Percentiles rank a stretch among this genome's conserved stretches.
Evolutionary conservation across 2,888 invertebrate species (phyloP).

Genomic region (Anoplius nigerrimus): DNA sequence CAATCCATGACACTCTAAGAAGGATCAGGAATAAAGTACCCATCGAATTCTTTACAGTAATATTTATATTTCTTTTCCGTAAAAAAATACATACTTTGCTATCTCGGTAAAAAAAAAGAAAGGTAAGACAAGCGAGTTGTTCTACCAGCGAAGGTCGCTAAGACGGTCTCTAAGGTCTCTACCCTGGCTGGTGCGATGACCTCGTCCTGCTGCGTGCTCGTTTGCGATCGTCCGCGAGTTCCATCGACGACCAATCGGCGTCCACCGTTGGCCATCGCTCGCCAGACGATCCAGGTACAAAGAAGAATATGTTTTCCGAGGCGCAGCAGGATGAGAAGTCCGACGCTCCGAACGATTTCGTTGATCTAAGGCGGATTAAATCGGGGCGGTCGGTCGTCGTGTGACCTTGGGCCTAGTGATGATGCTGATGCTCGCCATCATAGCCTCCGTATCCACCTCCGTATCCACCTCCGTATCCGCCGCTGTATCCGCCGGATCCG

Average conservation of each 20-base stretch:
- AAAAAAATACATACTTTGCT: slow-evolving; percentile 71
- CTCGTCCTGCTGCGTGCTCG: slow-evolving; percentile 26
- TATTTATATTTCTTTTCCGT: slow-evolving; percentile 59
- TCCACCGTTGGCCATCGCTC: no score
- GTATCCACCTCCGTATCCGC: slow-evolving; percentile 19
- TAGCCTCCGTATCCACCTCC: slow-evolving; percentile 3
- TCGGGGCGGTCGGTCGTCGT: slow-evolving; percentile 14
- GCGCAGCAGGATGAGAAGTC: slow-evolving; percentile 34
- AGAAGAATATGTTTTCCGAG: slow-evolving; percentile 19
- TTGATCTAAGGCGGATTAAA: slow-evolving; percentile 4
- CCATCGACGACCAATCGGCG: no score
- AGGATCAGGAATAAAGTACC: neutral
- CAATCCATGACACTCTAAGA: neutral
- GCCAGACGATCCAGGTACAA: slow-evolving; percentile 41
- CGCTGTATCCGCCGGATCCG: slow-evolving; percentile 15
- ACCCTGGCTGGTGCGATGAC: slow-evolving; percentile 27
- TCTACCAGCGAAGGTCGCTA: slow-evolving; percentile 6
- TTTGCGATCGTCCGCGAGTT: slow-evolving; percentile 31
- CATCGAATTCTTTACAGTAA: slow-evolving; percentile 36
- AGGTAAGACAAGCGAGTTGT: slow-evolving; percentile 76
- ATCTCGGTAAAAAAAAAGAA: slow-evolving; percentile 73
- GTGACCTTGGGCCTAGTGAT: slow-evolving; percentile 24
- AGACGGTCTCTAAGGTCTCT: slow-evolving; percentile 8
- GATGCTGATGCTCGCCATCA: slow-evolving; percentile 10
- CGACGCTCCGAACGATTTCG: slow-evolving; percentile 15